Conservation (phyloP, 2,113 vertebrate genomes). For the Copsychus sechellarum region DNA sequence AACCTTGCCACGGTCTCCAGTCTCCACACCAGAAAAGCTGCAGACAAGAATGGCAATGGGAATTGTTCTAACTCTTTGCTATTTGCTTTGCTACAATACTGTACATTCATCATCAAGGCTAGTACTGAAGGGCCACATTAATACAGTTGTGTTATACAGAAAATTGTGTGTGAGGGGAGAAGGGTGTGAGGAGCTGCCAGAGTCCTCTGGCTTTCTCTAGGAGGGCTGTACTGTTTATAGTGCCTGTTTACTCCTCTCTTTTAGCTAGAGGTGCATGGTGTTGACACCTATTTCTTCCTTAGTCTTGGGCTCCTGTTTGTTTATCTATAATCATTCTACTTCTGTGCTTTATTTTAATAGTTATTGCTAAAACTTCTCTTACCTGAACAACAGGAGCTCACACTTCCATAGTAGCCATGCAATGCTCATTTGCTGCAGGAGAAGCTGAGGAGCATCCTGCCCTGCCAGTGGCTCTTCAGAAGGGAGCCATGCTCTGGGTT, state of each 20-base stretch:
- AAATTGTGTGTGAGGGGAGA: neutral
- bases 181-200: neutral
- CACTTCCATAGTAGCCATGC: neutral
- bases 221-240: neutral
- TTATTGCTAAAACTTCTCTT: neutral
- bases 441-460: neutral
- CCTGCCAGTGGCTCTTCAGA: neutral
- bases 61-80: neutral
- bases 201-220: neutral
- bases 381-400: fast-evolving
- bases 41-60: neutral
- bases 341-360: neutral
- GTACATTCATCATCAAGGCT: neutral
- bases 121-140: neutral
- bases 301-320: neutral
- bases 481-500: neutral
- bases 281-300: neutral
- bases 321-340: neutral
- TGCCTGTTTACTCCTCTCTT: neutral
- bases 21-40: neutral
- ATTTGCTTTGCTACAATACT: neutral
- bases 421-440: neutral
- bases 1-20: neutral
- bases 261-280: neutral
- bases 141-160: neutral